These are phyloP conservation scores for Acanthis flammea DNA, from an alignment of 2,797 vertebrate species.

Conservation along the genomic window DNA sequence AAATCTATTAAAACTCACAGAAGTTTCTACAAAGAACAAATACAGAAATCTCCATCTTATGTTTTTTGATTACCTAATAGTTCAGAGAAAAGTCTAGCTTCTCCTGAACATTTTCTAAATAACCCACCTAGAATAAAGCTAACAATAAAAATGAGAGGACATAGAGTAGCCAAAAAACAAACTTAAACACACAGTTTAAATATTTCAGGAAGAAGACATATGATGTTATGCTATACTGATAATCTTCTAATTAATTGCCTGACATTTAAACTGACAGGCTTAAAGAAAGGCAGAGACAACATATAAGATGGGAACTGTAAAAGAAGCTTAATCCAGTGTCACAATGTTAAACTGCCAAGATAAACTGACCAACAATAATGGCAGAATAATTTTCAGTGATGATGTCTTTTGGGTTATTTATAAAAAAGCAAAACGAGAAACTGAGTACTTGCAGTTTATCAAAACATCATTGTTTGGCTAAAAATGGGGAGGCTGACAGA, in stretches of 20 bases:
- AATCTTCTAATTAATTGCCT: neutral
- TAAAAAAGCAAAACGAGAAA: neutral
- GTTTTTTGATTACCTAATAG: neutral
- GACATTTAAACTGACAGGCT: neutral
- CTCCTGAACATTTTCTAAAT: neutral
- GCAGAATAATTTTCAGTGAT: neutral
- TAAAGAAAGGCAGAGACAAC: neutral
- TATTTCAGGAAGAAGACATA: neutral
- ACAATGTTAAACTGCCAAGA: neutral
- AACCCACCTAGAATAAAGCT: neutral
- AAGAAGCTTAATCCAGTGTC: neutral
- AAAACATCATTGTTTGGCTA: neutral
- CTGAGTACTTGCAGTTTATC: neutral
- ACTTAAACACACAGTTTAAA: neutral
- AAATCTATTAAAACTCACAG: neutral
- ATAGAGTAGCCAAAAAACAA: rapidly evolving
- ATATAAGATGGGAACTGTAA: neutral
- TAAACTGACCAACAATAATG: neutral
- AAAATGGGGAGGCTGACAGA: neutral
- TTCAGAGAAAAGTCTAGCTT: neutral
- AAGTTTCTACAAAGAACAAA: neutral
- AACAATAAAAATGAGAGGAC: neutral
- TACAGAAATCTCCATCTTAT: neutral
- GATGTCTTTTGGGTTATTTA: neutral
- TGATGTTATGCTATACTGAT: neutral